A percentile compares a stretch with the other conserved stretches of the same genome.
These are phyloP conservation scores for Ophthalmolycus amberensis DNA, from an alignment of 2,113 vertebrate species.

Conservation along the genomic window DNA sequence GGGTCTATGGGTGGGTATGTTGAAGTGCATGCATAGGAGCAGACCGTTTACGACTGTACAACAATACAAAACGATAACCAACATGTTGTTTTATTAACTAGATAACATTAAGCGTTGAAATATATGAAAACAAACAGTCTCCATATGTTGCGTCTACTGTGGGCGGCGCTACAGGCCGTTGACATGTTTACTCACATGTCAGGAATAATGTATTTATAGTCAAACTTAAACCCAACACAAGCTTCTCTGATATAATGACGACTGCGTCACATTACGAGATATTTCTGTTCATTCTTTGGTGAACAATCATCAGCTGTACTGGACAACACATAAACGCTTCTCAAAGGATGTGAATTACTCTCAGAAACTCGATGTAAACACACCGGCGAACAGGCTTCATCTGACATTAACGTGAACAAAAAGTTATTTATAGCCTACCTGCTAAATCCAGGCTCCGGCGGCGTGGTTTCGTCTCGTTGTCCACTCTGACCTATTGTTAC, in stretches of 20 bases:
- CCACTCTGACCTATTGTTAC: neutral
- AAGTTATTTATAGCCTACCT: conserved; percentile 75
- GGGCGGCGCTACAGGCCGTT: conserved; percentile 39
- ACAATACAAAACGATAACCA: neutral
- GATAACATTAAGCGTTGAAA: neutral
- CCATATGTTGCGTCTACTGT: conserved; percentile 30
- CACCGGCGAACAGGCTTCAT: neutral
- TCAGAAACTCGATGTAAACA: neutral
- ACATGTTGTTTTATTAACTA: neutral
- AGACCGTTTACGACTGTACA: neutral
- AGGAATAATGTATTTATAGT: neutral
- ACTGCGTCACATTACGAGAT: conserved; percentile 25
- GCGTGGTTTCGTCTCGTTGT: conserved; percentile 25
- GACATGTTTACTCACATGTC: neutral
- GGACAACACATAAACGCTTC: neutral
- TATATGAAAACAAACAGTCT: neutral
- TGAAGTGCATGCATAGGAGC: neutral
- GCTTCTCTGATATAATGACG: neutral
- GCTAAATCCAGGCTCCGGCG: conserved; percentile 62
- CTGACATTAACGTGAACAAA: conserved; percentile 6
- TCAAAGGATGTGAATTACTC: fast-evolving
- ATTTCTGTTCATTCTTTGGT: neutral
- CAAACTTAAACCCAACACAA: neutral
- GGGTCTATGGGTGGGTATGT: neutral
- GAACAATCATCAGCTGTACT: neutral